phyloP scores from a whole-genome alignment of 2,113 vertebrate genomes.

The Tachysurus vachellii region DNA sequence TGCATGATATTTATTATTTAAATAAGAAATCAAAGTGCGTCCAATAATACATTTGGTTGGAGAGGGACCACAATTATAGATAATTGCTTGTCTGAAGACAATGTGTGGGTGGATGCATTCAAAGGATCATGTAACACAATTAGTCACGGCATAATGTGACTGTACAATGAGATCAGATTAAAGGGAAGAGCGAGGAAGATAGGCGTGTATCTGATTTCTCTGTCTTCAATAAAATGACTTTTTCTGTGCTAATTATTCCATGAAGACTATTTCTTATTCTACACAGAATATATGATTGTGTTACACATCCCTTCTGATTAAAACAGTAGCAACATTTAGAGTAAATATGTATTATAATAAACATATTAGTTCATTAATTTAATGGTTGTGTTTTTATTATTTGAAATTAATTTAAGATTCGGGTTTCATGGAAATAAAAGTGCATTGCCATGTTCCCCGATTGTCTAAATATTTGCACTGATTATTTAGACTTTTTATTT shows the following conservation, averaged over 20 bases:
- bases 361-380: background rate
- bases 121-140: slow-evolving; percentile 59
- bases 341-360: background rate
- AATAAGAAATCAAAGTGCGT: slow-evolving; percentile 66
- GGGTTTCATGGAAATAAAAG: no score
- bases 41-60: slow-evolving; percentile 59
- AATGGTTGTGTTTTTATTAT: background rate
- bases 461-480: no score
- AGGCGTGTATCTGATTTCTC: background rate
- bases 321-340: background rate
- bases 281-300: background rate
- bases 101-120: slow-evolving; percentile 57
- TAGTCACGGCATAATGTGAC: slow-evolving; percentile 47
- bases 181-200: slow-evolving; percentile 4
- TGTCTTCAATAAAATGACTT: slow-evolving; percentile 35
- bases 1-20: slow-evolving; percentile 59
- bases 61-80: slow-evolving; percentile 67
- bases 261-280: background rate
- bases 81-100: slow-evolving; percentile 65
- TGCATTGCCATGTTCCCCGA: no score
- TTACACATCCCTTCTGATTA: background rate
- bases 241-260: background rate
- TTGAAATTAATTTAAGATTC: no score
- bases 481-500: no score
- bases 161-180: slow-evolving; percentile 27